Base-by-base conservation (phyloP, 2,797 vertebrate genomes). In the Psittacula derbiana region DNA sequence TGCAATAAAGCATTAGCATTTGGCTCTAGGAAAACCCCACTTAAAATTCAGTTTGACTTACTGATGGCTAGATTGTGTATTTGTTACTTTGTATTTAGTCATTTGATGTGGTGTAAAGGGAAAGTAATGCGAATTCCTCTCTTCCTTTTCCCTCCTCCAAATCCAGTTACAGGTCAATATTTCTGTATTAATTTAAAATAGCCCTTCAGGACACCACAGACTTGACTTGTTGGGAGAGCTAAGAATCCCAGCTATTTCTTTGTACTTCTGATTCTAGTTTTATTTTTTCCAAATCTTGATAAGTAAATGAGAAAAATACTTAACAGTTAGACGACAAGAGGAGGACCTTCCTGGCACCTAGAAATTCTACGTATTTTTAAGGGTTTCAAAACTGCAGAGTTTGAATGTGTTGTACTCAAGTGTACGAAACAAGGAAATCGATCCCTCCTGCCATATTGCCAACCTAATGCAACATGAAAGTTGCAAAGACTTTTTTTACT, bases 101-200 rank as follows among this genome's bases (percentile, higher is more conserved):
- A 10, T 57, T 72, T 49, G 44, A 44, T 53, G 25, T 33, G n/a
- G 17, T 47, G 4, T 38, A 53, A 65, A 67, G n/a, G 16, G 20
- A 58, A 31, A 25, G 46, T 81, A 20, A 75, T 31, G 28, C 8
- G 21, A 66, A 61, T 61, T 15, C 25, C 15, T 53, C 24, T 46
- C 30, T 8, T 10, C 6, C 12, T 14, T 4, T 10, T 2, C 16
- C 11, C 3, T 5, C 7, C 4, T 15, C 5, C 23, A 58, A 52
- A 2, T 38, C 31, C 72, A 73, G 24, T 70, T 69, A n/a, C 8
- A 76, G 28, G 8, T 76, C 72, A 62, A 3, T 41, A 28, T 73
- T 94, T 31, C 30, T 15, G 28, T 47, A 20, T 25, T 11, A 70
- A 47, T 76, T 79, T 49, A 44, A 69, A 16, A 40, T 16, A 75